Evolutionary conservation across 64 coral and sea anemone species (phyloP), one percentile per base, ranked within the genome.

Genomic region (Stichodactyla mertensii): DNA sequence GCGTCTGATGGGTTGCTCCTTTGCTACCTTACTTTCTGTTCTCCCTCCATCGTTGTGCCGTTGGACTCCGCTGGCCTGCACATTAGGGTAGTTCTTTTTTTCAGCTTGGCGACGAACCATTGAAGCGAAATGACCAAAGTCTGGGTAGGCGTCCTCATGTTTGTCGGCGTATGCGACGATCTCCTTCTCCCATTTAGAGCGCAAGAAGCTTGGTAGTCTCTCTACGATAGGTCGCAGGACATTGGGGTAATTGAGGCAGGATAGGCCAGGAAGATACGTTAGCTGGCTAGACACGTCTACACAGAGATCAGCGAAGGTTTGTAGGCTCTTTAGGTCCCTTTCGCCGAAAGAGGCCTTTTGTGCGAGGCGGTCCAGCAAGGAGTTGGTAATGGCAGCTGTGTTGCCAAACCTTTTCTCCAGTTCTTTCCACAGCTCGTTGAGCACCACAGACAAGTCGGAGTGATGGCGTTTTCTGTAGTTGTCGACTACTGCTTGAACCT

Each of bases 191-290:
- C 84, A 82, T 52, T 69, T 89, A 0, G 79, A 60, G 18, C 51
- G 16, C 51, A 64, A 36, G 31, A 54, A 88, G 20, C 51, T 19
- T 16, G 87, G 87, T 31, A 88, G 22, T 26, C 26, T 80, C 71
- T 88, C 74, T 20, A 58, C 77, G 11, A 88, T 80, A 18, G 87
- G 87, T n/a, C 69, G 71, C 13, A 88, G 54, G 7, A 52, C 51
- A 74, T 88, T 88, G 4, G 87, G 71, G 87, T 53, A 88, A 54
- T 88, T 80, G 16, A 89, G 87, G 51, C 56, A 89, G 12, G 57
- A 54, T 10, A 82, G 27, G 6, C 71, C 87, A 7, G 78, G 77
- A 6, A 88, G 54, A 55, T 80, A 81, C 11, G n/a, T 5, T 23
- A 80, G 7, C 57, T 88, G 87, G 31, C 87, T 88, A 28, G 57